These are phyloP conservation scores for Pyrgilauda ruficollis DNA, from an alignment of 2,113 vertebrate genomes.

Conservation along the genomic window DNA sequence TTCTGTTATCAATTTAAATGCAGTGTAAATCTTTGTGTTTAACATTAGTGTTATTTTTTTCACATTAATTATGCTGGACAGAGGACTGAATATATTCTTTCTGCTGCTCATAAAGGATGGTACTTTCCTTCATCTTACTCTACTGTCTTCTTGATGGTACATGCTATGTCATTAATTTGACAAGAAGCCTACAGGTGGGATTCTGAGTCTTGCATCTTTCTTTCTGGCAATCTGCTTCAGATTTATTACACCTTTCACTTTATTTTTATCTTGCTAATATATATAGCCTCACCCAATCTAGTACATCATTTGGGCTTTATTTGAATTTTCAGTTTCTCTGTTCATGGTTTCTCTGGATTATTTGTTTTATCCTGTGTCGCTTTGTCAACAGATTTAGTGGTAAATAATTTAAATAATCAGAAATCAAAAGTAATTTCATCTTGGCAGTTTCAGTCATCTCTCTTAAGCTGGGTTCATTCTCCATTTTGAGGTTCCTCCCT, in stretches of 20 bases:
- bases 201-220: neutral
- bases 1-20: neutral
- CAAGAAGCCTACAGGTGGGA: neutral
- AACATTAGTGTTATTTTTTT: neutral
- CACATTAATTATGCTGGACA: neutral
- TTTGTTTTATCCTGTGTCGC: constrained; percentile 4
- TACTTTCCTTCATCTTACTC: neutral
- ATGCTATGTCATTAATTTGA: neutral
- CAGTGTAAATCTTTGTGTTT: neutral
- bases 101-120: neutral
- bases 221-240: neutral
- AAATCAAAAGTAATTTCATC: neutral
- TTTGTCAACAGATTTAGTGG: neutral
- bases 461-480: neutral
- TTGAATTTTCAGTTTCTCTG: neutral
- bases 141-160: neutral
- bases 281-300: neutral
- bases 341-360: neutral
- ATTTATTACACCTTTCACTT: neutral
- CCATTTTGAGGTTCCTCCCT: neutral
- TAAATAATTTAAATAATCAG: neutral
- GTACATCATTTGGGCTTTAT: neutral
- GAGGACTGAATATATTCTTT: neutral
- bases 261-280: neutral
- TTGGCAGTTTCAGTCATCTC: neutral